phyloP scores from a whole-genome alignment of 2,888 invertebrate genomes.

The Quadriops clusia region DNA sequence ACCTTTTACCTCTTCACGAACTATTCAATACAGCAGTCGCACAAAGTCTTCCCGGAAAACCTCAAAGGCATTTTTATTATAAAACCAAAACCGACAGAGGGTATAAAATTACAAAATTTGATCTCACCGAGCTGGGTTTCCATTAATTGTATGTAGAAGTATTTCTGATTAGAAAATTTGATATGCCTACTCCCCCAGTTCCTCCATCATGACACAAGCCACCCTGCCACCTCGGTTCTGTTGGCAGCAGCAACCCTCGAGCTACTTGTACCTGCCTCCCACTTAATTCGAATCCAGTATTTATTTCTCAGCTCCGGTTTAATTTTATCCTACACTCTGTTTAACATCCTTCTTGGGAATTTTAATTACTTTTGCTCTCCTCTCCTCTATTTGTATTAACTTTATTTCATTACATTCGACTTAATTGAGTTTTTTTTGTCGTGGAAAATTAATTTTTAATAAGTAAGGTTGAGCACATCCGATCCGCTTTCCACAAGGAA shows the following conservation, averaged over 20 bases:
- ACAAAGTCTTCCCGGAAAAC: too few relatives aligned
- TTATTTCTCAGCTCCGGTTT: constrained; percentile 31
- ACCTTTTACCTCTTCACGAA: too few relatives aligned
- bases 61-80: too few relatives aligned
- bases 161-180: constrained; percentile 11
- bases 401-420: constrained; percentile 26
- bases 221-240: too few relatives aligned
- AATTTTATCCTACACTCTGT: constrained; percentile 31
- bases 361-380: constrained; percentile 34
- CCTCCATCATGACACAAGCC: too few relatives aligned
- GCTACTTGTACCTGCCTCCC: constrained; percentile 14
- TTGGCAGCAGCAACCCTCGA: constrained; percentile 8
- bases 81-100: too few relatives aligned
- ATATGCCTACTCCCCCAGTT: constrained; percentile 7
- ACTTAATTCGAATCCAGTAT: constrained; percentile 31
- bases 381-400: constrained; percentile 28
- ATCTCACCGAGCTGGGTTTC: too few relatives aligned
- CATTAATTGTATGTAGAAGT: constrained; percentile 10
- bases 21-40: too few relatives aligned
- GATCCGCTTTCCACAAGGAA: too few relatives aligned
- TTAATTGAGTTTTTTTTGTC: constrained; percentile 18
- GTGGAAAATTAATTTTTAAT: background rate
- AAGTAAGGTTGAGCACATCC: background rate
- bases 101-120: too few relatives aligned
- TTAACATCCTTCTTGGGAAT: constrained; percentile 32